Evolutionary conservation across 2,797 vertebrate species (phyloP), one percentile per base, ranked within the genome.

Genomic region (Vireo griseus): DNA sequence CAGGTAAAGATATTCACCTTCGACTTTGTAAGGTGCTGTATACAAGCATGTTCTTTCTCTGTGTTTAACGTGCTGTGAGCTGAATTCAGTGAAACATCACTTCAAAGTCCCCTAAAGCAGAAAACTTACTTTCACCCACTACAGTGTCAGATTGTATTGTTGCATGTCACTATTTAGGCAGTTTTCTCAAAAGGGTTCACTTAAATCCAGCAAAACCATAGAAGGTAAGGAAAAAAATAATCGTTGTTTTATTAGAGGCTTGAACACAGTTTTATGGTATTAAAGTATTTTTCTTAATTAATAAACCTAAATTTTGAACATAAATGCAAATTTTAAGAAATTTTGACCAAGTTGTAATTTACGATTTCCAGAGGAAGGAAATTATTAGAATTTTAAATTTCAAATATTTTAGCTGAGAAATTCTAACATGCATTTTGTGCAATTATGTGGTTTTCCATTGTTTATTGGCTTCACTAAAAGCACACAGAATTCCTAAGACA

Each of bases 51-150:
- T 21, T 45, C 25, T 77, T 94, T 33, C 40, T 17, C 33, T 58
- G 48, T 80, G 35, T 37, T 72, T 91, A 92, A 51, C 13, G 3
- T 35, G 13, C 58, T 74, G 35, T 77, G 66, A 63, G 67, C 28
- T 1, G 12, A 88, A 48, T 88, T 90, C 26, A 26, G 29, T 74
- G 16, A 28, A 72, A 37, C 45, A 65, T 39, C 55, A 8, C 59
- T 89, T 92, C 55, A 15, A 82, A 92, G 31, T 48, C 21, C 73
- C 39, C 33, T 89, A 16, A 73, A 89, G 10, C 33, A 81, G 55
- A 79, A 93, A 89, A 45, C 4, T 2, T 78, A 9, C 65, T 80
- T 91, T n/a, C 13, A 48, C 26, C 11, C 16, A 11, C 35, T 89
- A 12, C 2, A 16, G 40, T 76, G 28, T 45, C 69, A 93, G 68